These are phyloP conservation scores for Theodoxus fluviatilis DNA, from an alignment of 2,888 invertebrate genomes.

Conservation along the genomic window DNA sequence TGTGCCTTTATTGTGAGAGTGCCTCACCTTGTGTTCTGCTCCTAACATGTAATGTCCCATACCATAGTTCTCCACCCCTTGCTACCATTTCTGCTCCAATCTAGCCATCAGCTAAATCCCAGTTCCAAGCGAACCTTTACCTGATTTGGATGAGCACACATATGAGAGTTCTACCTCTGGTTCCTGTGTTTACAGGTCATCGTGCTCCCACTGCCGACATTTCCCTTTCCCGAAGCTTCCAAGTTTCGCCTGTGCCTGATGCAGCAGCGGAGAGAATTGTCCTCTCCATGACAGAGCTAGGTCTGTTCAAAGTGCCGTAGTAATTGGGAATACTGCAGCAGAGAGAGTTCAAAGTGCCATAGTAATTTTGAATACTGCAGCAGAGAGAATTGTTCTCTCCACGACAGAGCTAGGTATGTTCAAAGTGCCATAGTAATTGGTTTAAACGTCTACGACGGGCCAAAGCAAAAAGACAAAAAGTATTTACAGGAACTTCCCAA, in stretches of 20 bases:
- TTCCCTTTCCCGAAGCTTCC: slow-evolving; percentile 48
- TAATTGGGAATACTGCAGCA: no score
- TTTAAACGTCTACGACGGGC: no score
- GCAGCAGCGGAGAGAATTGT: slow-evolving; percentile 68
- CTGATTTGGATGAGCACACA: not conserved
- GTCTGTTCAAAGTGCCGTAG: slow-evolving; percentile 41
- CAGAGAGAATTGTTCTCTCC: slow-evolving; percentile 69
- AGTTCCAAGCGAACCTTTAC: not conserved
- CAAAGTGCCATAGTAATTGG: not conserved
- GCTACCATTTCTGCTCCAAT: not conserved
- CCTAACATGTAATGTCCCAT: not conserved
- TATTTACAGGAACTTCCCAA: no score
- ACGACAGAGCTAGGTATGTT: slow-evolving; percentile 69
- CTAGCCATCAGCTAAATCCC: not conserved
- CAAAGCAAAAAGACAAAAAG: no score
- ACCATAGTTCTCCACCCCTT: not conserved
- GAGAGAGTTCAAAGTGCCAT: no score
- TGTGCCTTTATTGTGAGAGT: not conserved
- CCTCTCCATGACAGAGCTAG: slow-evolving; percentile 70
- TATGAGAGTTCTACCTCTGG: not conserved
- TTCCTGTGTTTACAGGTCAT: slow-evolving; percentile 42
- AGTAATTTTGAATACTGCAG: no score
- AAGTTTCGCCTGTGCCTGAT: slow-evolving; percentile 39
- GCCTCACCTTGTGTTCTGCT: not conserved
- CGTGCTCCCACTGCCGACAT: slow-evolving; percentile 54